These are phyloP conservation scores for Otolemur garnettii DNA, from an alignment of 2,113 vertebrate genomes.

Conservation along the genomic window DNA sequence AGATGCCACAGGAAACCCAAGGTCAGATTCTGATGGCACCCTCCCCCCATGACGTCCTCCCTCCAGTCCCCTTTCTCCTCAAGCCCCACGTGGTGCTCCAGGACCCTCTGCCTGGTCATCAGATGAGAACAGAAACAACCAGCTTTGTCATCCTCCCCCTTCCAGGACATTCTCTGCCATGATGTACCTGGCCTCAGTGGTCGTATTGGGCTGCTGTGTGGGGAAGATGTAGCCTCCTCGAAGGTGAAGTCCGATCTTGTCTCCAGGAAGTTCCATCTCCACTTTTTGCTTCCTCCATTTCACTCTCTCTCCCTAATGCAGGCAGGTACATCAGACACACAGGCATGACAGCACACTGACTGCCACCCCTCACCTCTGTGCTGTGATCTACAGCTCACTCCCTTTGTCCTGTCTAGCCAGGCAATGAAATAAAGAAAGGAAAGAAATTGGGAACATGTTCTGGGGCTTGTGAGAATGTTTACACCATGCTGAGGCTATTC, in stretches of 20 bases:
- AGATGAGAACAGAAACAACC: neutral
- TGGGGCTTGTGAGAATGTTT: neutral
- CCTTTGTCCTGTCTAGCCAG: neutral
- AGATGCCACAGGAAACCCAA: neutral
- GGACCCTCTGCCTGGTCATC: neutral
- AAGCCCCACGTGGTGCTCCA: accelerated
- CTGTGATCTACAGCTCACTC: neutral
- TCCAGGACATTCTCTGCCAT: neutral
- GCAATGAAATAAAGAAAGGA: neutral
- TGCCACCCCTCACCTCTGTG: accelerated
- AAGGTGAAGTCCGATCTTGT: constrained; percentile 96
- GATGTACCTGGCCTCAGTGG: constrained; percentile 91
- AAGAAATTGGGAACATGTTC: neutral
- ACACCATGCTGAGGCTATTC: neutral
- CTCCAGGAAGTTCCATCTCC: constrained; percentile 88
- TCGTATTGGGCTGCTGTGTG: constrained; percentile 91
- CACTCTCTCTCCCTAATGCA: constrained; percentile 86
- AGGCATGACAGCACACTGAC: accelerated
- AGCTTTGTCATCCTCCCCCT: neutral
- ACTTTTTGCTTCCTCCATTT: constrained; percentile 76
- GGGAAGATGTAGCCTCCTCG: constrained; percentile 95
- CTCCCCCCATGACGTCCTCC: neutral
- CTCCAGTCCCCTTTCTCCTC: neutral
- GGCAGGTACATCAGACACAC: neutral
- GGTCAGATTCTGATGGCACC: neutral